Evolutionary conservation across 2,888 invertebrate genomes (phyloP).

Genomic region (Protodeltote pygarga): DNA sequence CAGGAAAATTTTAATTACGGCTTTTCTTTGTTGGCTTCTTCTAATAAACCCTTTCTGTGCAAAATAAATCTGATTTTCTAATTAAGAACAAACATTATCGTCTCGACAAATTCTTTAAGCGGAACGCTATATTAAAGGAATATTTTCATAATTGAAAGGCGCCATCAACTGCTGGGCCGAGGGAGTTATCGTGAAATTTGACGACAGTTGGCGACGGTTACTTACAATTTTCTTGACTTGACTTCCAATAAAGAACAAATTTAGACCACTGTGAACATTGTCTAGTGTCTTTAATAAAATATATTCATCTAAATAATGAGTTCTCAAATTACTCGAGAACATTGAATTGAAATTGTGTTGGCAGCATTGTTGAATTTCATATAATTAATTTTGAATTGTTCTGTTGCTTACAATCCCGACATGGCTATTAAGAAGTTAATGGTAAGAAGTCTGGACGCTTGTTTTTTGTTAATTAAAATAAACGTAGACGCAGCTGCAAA

Average conservation of each 20-base stretch:
- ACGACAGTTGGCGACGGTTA: conserved; percentile 65
- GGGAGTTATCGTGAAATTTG: conserved; percentile 56
- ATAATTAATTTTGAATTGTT: conserved; percentile 65
- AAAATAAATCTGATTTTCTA: conserved; percentile 67
- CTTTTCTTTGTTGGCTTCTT: conserved; percentile 52
- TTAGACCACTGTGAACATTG: conserved; percentile 17
- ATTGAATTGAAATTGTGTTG: conserved; percentile 56
- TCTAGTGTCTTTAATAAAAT: conserved; percentile 60
- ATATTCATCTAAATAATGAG: conserved; percentile 64
- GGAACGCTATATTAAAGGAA: conserved; percentile 63
- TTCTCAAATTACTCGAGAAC: conserved; percentile 57
- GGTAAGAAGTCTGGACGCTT: conserved; percentile 39
- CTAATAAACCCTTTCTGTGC: conserved; percentile 52
- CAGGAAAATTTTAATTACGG: conserved; percentile 37
- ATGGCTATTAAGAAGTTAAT: conserved; percentile 43
- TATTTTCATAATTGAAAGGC: conserved; percentile 68
- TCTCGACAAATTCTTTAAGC: conserved; percentile 58
- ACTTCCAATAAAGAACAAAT: conserved; percentile 31
- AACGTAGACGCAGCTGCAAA: conserved; percentile 44
- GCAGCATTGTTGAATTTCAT: conserved; percentile 56
- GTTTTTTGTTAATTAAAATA: conserved; percentile 47
- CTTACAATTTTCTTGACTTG: conserved; percentile 34
- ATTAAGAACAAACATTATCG: conserved; percentile 68
- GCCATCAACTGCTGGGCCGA: conserved; percentile 48
- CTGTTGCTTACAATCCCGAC: conserved; percentile 46